phyloP scores from a whole-genome alignment of 2,797 vertebrate genomes.

The Anabacerthia variegaticeps region DNA sequence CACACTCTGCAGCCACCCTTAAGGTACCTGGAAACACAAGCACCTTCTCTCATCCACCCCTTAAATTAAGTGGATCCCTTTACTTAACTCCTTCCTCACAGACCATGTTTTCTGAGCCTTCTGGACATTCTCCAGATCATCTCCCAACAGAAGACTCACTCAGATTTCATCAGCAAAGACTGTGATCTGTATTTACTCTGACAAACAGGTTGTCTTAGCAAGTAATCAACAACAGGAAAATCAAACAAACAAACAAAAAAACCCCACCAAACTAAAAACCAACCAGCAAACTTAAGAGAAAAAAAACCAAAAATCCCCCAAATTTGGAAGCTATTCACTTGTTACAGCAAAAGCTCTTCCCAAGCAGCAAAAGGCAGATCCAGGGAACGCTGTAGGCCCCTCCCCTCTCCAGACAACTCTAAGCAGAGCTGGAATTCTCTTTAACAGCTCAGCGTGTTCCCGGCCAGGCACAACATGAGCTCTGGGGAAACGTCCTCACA shows the following conservation, averaged over 20 bases:
- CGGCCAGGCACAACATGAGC: not conserved
- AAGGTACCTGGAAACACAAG: rapidly evolving
- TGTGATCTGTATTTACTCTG: not conserved
- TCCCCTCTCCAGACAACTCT: not conserved
- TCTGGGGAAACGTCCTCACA: not conserved
- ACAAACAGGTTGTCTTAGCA: not conserved
- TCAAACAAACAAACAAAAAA: not conserved
- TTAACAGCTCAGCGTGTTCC: not conserved
- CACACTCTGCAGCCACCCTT: not conserved
- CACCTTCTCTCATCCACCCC: not conserved
- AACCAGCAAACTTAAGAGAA: not conserved
- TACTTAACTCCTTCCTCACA: not conserved
- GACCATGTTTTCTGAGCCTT: not conserved
- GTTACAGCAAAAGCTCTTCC: not conserved
- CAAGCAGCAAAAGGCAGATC: not conserved
- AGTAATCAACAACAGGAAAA: not conserved
- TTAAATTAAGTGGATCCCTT: not conserved
- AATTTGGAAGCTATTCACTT: not conserved
- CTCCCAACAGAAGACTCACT: not conserved
- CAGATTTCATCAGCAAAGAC: not conserved
- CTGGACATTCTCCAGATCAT: not conserved
- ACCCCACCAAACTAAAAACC: not conserved
- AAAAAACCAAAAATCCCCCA: not conserved
- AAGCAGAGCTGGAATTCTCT: not conserved
- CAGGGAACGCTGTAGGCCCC: not conserved